Percentiles rank a stretch among this genome's conserved stretches.
These are phyloP conservation scores for Adrianichthys oophorus DNA, from an alignment of 2,797 vertebrate genomes.

Conservation along the genomic window DNA sequence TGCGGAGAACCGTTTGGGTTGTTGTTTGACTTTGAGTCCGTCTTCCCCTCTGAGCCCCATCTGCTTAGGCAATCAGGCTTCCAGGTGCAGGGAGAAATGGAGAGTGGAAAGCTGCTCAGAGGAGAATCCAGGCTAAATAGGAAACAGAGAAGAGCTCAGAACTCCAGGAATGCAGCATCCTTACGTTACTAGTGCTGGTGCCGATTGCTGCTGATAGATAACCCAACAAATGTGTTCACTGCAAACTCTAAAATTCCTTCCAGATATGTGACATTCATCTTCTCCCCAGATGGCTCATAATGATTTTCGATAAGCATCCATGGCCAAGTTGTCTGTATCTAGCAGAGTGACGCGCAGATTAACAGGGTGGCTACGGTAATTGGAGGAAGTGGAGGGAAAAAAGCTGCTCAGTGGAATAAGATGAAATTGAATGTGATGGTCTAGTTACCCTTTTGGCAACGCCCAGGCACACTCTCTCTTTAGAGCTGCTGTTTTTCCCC, in stretches of 20 bases:
- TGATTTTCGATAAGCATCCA: conserved; percentile 61
- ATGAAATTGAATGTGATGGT: conserved; percentile 77
- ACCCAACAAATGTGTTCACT: background rate
- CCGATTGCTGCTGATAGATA: conserved; percentile 14
- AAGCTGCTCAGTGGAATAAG: conserved; percentile 60
- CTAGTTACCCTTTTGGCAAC: conserved; percentile 74
- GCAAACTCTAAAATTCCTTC: conserved; percentile 18
- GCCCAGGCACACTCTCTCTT: conserved; percentile 54
- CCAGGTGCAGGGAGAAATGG: conserved; percentile 63
- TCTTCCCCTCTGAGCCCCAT: conserved; percentile 66
- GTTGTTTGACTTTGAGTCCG: conserved; percentile 65
- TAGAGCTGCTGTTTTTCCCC: conserved; percentile 30
- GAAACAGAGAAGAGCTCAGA: conserved; percentile 31
- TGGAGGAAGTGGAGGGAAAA: conserved; percentile 61
- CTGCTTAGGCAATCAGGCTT: conserved; percentile 72
- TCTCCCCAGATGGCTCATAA: conserved; percentile 41
- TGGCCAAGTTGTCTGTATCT: conserved; percentile 31
- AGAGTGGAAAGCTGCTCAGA: conserved; percentile 10
- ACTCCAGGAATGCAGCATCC: conserved; percentile 34
- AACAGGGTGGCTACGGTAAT: conserved; percentile 61
- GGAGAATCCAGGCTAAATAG: conserved; percentile 55
- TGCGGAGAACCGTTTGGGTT: conserved; percentile 52
- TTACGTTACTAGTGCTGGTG: conserved; percentile 5
- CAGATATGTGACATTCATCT: conserved; percentile 40
- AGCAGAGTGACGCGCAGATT: conserved; percentile 53